These are phyloP conservation scores for Craseonycteris thonglongyai DNA, from an alignment of 2,113 vertebrate species.

Conservation along the genomic window DNA sequence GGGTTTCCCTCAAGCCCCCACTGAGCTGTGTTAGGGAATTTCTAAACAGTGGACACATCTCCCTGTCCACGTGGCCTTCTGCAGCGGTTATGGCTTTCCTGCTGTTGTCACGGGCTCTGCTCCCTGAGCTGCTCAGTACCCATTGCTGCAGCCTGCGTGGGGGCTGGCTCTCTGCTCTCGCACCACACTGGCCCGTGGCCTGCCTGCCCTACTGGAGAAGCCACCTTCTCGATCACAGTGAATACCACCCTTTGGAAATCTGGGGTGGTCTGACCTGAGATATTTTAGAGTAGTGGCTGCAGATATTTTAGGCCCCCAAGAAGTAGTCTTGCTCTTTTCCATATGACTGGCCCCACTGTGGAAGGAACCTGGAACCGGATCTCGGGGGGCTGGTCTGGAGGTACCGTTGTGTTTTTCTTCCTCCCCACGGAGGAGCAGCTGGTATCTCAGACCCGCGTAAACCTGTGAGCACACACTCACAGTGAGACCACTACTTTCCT, in stretches of 20 bases:
- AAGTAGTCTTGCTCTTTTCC: conserved; percentile 1
- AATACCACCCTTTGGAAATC: conserved; percentile 2
- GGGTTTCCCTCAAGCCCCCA: not conserved
- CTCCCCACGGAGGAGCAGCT: not conserved
- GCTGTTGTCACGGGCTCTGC: not conserved
- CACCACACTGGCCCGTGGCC: not conserved
- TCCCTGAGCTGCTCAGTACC: not conserved
- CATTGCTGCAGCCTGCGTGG: not conserved
- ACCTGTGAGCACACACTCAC: not conserved
- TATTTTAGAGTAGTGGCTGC: conserved; percentile 40
- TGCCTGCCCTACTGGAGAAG: not conserved
- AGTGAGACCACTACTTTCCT: not conserved
- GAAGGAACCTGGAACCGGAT: conserved; percentile 24
- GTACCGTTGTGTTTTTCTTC: not conserved
- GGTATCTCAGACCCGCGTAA: not conserved
- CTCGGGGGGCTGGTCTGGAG: not conserved
- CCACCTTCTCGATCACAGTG: not conserved
- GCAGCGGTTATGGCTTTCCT: not conserved
- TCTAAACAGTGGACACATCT: not conserved
- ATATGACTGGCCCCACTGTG: not conserved
- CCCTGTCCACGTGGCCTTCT: not conserved
- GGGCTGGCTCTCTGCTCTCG: not conserved
- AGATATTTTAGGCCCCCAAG: conserved; percentile 36
- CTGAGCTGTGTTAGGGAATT: not conserved
- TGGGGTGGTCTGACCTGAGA: conserved; percentile 33